Evolutionary conservation across 2,113 vertebrate genomes (phyloP).

Genomic region (Carassius auratus): DNA sequence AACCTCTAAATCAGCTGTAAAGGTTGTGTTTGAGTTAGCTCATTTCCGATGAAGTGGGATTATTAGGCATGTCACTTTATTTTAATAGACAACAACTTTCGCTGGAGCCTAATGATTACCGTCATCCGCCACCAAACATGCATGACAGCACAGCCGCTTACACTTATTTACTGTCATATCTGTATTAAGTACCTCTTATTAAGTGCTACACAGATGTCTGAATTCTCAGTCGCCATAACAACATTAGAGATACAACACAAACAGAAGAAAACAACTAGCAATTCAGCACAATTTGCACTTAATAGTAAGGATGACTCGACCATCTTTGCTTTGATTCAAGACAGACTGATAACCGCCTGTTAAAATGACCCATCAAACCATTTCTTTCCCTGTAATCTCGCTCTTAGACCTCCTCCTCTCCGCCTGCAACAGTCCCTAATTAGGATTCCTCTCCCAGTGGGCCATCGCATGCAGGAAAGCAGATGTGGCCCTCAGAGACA

Average conservation of each 20-base stretch:
- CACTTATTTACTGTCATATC: background rate
- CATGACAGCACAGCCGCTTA: background rate
- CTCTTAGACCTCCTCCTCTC: background rate
- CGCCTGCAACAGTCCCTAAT: slow-evolving; percentile 44
- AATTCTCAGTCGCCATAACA: slow-evolving; percentile 15
- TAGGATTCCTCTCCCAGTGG: slow-evolving; percentile 70
- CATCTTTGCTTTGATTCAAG: background rate
- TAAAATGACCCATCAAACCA: slow-evolving; percentile 6
- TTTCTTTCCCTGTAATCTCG: background rate
- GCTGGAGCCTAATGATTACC: background rate
- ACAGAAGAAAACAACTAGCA: background rate
- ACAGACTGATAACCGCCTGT: slow-evolving; percentile 1
- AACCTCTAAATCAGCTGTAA: background rate
- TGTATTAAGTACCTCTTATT: slow-evolving; percentile 4
- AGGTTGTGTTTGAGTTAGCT: background rate
- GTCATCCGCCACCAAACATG: background rate
- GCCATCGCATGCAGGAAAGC: slow-evolving; percentile 69
- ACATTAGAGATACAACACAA: background rate
- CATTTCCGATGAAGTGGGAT: background rate
- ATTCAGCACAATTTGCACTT: background rate
- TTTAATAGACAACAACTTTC: background rate
- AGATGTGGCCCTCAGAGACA: slow-evolving; percentile 74
- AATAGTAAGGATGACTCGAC: slow-evolving; percentile 2
- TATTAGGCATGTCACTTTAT: background rate
- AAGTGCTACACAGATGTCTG: slow-evolving; percentile 15